These are phyloP conservation scores for Gallirallus australis DNA, from an alignment of 2,797 vertebrate genomes.

Conservation along the genomic window DNA sequence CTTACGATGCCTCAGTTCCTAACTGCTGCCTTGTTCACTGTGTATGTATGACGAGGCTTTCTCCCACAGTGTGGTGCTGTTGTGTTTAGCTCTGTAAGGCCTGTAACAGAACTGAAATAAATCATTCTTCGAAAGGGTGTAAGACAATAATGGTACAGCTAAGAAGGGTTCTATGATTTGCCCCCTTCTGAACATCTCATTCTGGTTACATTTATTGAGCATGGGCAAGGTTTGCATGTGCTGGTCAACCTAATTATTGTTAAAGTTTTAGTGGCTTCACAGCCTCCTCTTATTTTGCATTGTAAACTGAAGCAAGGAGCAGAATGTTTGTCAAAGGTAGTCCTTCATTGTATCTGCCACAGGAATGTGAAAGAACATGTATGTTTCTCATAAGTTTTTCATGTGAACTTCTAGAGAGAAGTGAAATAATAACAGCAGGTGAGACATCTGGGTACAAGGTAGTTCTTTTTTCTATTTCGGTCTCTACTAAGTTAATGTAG, in stretches of 20 bases:
- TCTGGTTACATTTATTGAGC: not conserved
- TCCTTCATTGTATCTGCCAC: not conserved
- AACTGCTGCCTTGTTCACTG: not conserved
- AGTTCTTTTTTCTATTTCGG: not conserved
- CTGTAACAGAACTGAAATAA: not conserved
- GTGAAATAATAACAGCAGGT: not conserved
- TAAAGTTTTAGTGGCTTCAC: not conserved
- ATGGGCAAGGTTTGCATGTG: not conserved
- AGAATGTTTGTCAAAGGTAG: not conserved
- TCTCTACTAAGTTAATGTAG: not conserved
- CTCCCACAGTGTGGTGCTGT: conserved; percentile 56
- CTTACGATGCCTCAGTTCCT: not conserved
- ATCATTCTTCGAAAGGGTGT: not conserved
- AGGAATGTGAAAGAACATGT: not conserved
- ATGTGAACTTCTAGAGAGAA: not conserved
- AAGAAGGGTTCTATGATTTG: not conserved
- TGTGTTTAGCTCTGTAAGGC: conserved; percentile 40
- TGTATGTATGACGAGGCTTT: not conserved
- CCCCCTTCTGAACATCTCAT: not conserved
- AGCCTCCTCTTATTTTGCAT: not conserved
- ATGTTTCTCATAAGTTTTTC: not conserved
- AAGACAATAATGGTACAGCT: not conserved
- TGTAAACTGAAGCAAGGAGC: not conserved
- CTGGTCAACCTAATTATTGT: not conserved
- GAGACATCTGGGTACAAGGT: not conserved